A percentile compares a stretch with the other conserved stretches of the same genome.
These are phyloP conservation scores for Diaphora mendica DNA, from an alignment of 2,888 invertebrate species.

Conservation along the genomic window DNA sequence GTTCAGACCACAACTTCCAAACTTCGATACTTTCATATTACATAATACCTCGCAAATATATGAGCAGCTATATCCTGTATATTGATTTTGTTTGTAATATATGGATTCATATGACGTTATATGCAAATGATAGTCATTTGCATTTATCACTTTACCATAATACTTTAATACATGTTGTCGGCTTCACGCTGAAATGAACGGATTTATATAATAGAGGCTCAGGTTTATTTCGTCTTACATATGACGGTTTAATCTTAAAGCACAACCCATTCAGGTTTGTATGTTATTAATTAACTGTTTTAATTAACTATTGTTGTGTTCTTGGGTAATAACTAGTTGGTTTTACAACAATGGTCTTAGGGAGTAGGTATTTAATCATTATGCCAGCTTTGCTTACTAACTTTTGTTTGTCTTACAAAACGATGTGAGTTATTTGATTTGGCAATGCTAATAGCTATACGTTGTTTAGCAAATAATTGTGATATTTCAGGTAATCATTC, in stretches of 20 bases:
- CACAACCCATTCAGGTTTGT: slow-evolving; percentile 27
- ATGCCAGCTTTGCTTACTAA: slow-evolving; percentile 4
- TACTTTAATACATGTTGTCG: slow-evolving; percentile 29
- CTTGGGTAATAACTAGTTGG: slow-evolving; percentile 1
- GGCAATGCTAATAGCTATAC: not conserved
- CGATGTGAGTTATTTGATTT: slow-evolving; percentile 1
- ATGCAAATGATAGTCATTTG: slow-evolving; percentile 21
- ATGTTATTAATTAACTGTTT: slow-evolving; percentile 41
- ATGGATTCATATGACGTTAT: slow-evolving; percentile 1
- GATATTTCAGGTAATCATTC: not conserved
- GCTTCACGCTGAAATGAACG: slow-evolving; percentile 33
- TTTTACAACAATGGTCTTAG: slow-evolving; percentile 1
- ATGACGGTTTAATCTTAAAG: slow-evolving; percentile 34
- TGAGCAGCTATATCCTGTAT: too few species aligned
- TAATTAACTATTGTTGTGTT: slow-evolving; percentile 39
- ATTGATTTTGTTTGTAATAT: not conserved
- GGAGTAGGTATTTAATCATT: not conserved
- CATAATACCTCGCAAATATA: too few species aligned
- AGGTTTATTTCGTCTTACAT: slow-evolving; percentile 38
- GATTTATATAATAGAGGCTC: slow-evolving; percentile 40
- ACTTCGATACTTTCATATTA: too few species aligned
- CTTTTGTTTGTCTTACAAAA: not conserved
- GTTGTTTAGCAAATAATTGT: slow-evolving; percentile 1
- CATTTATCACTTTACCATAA: slow-evolving; percentile 20
- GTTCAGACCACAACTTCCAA: too few species aligned